Evolutionary conservation across 2,888 invertebrate species (phyloP).

Genomic region (Parapristionchus giblindavisi): DNA sequence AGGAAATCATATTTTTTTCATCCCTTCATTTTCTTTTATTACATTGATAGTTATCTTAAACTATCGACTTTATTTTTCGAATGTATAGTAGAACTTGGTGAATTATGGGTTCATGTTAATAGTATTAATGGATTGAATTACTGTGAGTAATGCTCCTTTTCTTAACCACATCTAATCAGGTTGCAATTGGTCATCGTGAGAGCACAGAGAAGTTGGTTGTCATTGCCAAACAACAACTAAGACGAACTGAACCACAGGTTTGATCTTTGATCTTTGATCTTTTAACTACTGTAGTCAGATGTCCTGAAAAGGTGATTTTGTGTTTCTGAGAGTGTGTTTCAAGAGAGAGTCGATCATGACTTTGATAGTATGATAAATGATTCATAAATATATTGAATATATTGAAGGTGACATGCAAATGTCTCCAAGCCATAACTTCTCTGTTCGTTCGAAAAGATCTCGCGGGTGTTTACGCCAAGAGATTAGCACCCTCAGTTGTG

Average conservation of each 20-base stretch:
- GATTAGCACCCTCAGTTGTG: conserved; percentile 81
- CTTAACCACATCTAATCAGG: conserved; percentile 8
- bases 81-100: too few relatives aligned
- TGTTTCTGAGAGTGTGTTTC: background rate
- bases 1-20: conserved; percentile 16
- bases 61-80: too few relatives aligned
- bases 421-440: conserved; percentile 82
- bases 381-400: conserved; percentile 40
- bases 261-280: conserved; percentile 10
- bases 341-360: background rate
- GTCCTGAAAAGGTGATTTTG: background rate
- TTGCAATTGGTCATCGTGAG: conserved; percentile 50
- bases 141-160: too few relatives aligned
- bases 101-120: too few relatives aligned
- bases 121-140: too few relatives aligned
- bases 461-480: conserved; percentile 69
- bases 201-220: conserved; percentile 45
- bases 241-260: conserved; percentile 48
- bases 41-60: too few relatives aligned
- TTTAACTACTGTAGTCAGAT: background rate
- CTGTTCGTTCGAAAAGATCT: conserved; percentile 82
- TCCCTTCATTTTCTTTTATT: too few relatives aligned
- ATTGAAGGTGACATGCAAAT: conserved; percentile 82
- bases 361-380: background rate
- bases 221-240: conserved; percentile 46